Percentiles rank a stretch among this genome's conserved stretches.
phyloP scores from a whole-genome alignment of 2,113 vertebrate genomes.

The Oostethus manadensis region DNA sequence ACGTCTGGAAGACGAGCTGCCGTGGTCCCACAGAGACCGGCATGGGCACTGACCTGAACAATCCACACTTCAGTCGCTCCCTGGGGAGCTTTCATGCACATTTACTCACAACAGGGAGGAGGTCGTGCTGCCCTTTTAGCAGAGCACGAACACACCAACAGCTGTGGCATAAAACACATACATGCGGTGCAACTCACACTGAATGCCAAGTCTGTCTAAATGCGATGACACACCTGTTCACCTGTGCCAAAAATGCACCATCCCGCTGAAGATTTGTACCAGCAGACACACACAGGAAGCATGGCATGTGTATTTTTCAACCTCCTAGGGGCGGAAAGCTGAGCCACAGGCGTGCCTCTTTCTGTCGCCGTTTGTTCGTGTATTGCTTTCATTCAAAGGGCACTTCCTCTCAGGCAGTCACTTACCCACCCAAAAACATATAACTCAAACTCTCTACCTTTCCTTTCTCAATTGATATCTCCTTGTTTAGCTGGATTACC shows the following conservation, averaged over 20 bases:
- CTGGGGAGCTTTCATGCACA: conserved; percentile 54
- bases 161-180: conserved; percentile 13
- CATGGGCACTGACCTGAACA: conserved; percentile 56
- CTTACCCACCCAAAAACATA: conserved; percentile 44
- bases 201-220: conserved; percentile 3
- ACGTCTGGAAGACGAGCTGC: conserved; percentile 28
- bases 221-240: conserved; percentile 30
- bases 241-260: conserved; percentile 25
- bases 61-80: conserved; percentile 42
- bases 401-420: conserved; percentile 14
- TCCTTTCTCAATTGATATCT: conserved; percentile 1
- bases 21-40: conserved; percentile 32
- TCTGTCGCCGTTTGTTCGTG: conserved; percentile 7
- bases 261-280: conserved; percentile 4
- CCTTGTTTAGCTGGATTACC: conserved; percentile 2
- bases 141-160: conserved; percentile 39
- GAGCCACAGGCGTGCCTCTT: conserved; percentile 26
- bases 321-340: conserved; percentile 15
- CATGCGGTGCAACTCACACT: conserved; percentile 1
- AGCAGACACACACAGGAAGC: conserved; percentile 8
- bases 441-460: conserved; percentile 18
- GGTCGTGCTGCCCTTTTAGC: conserved; percentile 60
- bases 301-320: conserved; percentile 23
- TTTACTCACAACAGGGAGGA: conserved; percentile 50
- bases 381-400: conserved; percentile 4